These are phyloP conservation scores for Osedax fenrisi DNA, from an alignment of 2,888 invertebrate genomes.

Conservation along the genomic window DNA sequence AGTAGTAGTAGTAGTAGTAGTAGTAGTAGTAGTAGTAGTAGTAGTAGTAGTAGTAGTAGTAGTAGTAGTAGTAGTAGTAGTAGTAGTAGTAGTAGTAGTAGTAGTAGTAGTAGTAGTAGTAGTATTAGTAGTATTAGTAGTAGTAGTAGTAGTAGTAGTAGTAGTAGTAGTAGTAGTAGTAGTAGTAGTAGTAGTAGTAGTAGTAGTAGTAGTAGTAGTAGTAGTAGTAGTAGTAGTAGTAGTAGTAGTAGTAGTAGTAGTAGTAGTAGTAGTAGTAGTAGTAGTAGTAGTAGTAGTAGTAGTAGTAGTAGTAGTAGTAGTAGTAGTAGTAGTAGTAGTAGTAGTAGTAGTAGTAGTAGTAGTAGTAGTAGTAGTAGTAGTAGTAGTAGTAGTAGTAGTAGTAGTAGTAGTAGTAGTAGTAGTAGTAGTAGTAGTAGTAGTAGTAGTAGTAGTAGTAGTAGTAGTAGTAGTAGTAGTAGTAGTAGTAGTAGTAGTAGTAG, in stretches of 20 bases:
- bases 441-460: constrained; percentile 4
- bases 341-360: constrained; percentile 10
- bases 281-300: neutral
- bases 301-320: constrained; percentile 7
- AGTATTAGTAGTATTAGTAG: no score
- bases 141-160: neutral
- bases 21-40: neutral
- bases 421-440: constrained; percentile 10
- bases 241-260: neutral
- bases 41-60: neutral
- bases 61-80: neutral
- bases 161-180: neutral
- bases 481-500: constrained; percentile 8
- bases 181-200: neutral
- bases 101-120: neutral
- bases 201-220: neutral
- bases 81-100: neutral
- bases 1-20: neutral
- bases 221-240: neutral
- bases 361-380: constrained; percentile 10
- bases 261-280: neutral
- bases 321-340: constrained; percentile 10
- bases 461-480: constrained; percentile 4
- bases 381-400: constrained; percentile 4
- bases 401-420: constrained; percentile 10